These are phyloP conservation scores for Mylabris phalerata DNA, from an alignment of 1,140 invertebrate species.

Conservation along the genomic window DNA sequence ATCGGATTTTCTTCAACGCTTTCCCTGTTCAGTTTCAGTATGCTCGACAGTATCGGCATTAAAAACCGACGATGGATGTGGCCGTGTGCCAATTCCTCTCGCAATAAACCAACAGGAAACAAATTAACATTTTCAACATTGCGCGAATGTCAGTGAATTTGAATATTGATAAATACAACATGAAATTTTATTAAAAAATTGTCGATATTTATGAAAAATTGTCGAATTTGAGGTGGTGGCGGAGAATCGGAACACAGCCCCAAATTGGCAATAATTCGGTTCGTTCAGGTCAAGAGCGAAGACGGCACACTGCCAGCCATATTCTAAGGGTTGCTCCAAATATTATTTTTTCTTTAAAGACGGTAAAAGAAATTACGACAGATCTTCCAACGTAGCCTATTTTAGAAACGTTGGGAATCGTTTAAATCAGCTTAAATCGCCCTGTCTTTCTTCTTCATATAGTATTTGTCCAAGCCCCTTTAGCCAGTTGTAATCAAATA, in stretches of 20 bases:
- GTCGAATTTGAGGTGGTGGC: too few species aligned
- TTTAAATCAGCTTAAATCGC: constrained; percentile 29
- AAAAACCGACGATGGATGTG: constrained; percentile 2
- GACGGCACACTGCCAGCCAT: constrained; percentile 22
- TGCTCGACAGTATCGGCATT: constrained; percentile 25
- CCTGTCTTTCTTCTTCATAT: too few species aligned
- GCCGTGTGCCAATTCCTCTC: constrained; percentile 21
- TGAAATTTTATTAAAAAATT: too few species aligned
- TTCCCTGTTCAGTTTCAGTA: constrained; percentile 34
- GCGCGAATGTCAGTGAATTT: too few species aligned
- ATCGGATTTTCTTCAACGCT: constrained; percentile 38
- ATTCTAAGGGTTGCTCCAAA: constrained; percentile 23
- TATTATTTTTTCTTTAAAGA: constrained; percentile 19
- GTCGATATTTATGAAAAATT: too few species aligned
- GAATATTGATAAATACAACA: too few species aligned
- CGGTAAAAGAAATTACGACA: constrained; percentile 18
- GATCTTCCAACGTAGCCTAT: constrained; percentile 9
- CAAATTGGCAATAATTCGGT: constrained; percentile 17
- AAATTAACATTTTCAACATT: too few species aligned
- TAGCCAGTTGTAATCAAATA: constrained; percentile 26
- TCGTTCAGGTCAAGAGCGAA: constrained; percentile 9
- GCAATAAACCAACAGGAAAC: too few species aligned
- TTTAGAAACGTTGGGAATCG: constrained; percentile 24
- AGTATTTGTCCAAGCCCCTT: constrained; percentile 14
- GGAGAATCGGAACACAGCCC: constrained; percentile 18